phyloP scores from a whole-genome alignment of 2,888 invertebrate genomes.

The Hypsopygia costalis region DNA sequence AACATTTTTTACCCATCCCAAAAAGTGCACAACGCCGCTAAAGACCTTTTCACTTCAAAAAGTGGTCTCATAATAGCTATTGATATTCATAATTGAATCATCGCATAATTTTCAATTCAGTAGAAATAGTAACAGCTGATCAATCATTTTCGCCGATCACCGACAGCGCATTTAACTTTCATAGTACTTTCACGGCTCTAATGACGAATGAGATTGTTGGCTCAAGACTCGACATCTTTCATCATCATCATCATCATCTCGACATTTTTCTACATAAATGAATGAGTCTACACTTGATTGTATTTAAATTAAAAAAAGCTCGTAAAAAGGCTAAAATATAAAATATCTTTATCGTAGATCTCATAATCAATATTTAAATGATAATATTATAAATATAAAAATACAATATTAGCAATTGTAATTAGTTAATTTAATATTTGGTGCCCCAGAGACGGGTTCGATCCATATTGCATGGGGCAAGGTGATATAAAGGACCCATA shows the following conservation, averaged over 20 bases:
- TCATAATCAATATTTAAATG: too few relatives aligned
- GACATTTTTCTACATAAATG: constrained; percentile 15
- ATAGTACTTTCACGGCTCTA: constrained; percentile 21
- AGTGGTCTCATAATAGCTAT: neutral
- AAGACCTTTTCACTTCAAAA: too few relatives aligned
- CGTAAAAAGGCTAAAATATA: constrained; percentile 2
- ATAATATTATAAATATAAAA: too few relatives aligned
- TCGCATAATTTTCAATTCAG: constrained; percentile 15
- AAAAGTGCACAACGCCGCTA: too few relatives aligned
- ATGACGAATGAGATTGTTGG: constrained; percentile 17
- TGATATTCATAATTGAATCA: constrained; percentile 14
- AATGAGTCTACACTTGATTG: constrained; percentile 1
- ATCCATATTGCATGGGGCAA: too few relatives aligned
- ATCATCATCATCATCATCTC: too few relatives aligned
- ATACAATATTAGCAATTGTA: too few relatives aligned
- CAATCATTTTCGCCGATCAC: constrained; percentile 22
- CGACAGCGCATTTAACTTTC: constrained; percentile 18
- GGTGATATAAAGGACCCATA: too few relatives aligned
- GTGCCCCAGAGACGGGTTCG: too few relatives aligned
- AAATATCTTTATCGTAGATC: too few relatives aligned
- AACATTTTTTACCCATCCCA: too few relatives aligned
- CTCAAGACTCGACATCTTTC: constrained; percentile 17
- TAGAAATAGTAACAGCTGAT: constrained; percentile 16
- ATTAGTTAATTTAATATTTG: too few relatives aligned
- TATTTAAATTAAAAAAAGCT: constrained; percentile 9